Evolutionary conservation across 2,113 vertebrate species (phyloP).

Genomic region (Aphelocoma coerulescens): DNA sequence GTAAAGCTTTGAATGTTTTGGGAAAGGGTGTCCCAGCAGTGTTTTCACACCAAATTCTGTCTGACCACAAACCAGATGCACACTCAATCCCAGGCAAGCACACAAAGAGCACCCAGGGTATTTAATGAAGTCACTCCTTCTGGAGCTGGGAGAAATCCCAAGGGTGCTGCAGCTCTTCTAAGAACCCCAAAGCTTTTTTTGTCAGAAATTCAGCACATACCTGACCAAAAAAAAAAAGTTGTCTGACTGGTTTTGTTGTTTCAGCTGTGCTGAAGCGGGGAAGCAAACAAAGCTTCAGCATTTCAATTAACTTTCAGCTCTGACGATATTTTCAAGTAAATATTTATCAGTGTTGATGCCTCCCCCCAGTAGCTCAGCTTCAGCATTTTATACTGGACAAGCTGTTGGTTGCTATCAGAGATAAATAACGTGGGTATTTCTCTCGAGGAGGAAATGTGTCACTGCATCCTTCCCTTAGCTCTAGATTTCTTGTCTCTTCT

Average conservation of each 20-base stretch:
- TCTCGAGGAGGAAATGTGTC: neutral
- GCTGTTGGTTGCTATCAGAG: neutral
- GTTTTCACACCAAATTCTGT: neutral
- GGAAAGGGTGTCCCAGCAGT: neutral
- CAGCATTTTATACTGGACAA: neutral
- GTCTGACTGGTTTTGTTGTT: slow-evolving; percentile 64
- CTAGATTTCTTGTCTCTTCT: neutral
- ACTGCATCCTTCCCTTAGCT: neutral
- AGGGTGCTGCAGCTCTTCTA: neutral
- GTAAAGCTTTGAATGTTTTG: neutral
- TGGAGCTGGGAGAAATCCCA: neutral
- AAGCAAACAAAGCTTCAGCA: slow-evolving; percentile 43
- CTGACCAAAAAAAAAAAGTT: slow-evolving; percentile 7
- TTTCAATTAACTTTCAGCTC: slow-evolving; percentile 29
- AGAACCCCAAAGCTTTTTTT: slow-evolving; percentile 17
- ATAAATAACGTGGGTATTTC: neutral
- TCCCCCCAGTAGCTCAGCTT: neutral
- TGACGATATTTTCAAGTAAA: slow-evolving; percentile 41
- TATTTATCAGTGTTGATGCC: slow-evolving; percentile 1
- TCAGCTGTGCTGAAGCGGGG: slow-evolving; percentile 15
- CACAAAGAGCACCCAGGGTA: neutral
- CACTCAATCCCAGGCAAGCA: neutral
- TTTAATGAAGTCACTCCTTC: neutral
- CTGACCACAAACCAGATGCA: neutral
- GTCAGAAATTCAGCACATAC: slow-evolving; percentile 47